Conservation (phyloP, 2,888 invertebrate genomes). For the Arge pagana region DNA sequence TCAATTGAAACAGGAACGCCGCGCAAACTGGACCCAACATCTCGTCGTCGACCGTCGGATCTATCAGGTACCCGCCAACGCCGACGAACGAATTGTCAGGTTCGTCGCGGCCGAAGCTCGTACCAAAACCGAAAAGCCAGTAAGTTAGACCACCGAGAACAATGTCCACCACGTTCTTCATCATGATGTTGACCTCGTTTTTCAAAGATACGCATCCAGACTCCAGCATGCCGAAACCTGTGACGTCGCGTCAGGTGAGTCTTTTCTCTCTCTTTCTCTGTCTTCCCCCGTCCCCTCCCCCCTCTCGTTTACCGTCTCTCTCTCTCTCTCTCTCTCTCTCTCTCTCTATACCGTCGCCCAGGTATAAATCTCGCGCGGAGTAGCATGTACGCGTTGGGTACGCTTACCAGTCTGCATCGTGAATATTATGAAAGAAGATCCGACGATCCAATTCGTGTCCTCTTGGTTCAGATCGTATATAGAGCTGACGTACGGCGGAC, state of each 20-base stretch:
- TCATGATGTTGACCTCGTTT: conserved; percentile 97
- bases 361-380: too few species aligned
- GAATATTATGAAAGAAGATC: conserved; percentile 87
- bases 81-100: conserved; percentile 81
- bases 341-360: too few species aligned
- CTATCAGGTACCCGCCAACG: conserved; percentile 75
- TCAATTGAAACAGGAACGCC: conserved; percentile 87
- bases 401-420: conserved; percentile 88
- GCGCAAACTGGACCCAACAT: conserved; percentile 86
- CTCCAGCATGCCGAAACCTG: conserved; percentile 92
- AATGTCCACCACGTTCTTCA: conserved; percentile 94
- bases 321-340: too few species aligned
- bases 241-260: conserved; percentile 24
- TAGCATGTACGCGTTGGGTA: not conserved
- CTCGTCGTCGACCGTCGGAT: conserved; percentile 73
- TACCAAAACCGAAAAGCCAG: conserved; percentile 93
- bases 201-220: conserved; percentile 91
- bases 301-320: too few species aligned
- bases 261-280: too few species aligned
- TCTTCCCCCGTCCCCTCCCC: too few species aligned
- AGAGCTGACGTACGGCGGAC: conserved; percentile 36
- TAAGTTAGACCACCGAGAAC: conserved; percentile 90
- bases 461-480: conserved; percentile 72
- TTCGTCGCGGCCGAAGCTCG: conserved; percentile 81
- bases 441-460: conserved; percentile 88